Evolutionary conservation across 2,797 vertebrate genomes (phyloP), one percentile per base, ranked within the genome.

Genomic region (Sebastes kiyomatsui): DNA sequence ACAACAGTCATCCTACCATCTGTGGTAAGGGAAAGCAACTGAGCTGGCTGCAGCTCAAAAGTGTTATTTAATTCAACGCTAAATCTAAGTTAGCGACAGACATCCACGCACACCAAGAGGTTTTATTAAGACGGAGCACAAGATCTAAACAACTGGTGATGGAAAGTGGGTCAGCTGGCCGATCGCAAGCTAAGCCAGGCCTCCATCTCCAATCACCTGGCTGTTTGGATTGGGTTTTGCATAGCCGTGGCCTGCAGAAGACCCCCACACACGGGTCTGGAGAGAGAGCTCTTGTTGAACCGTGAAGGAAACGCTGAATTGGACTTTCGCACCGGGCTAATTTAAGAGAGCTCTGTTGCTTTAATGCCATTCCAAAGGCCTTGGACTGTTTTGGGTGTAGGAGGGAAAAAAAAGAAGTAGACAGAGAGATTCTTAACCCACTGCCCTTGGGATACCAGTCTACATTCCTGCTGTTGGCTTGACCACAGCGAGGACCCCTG

Each of bases 141-240:
- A 23, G 35, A 46, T 46, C 35, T 66, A 18, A 66, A 66, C 55
- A 59, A 70, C 69, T 67, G 55, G 62, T 76, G 58, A 81, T 30
- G 23, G 72, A 94, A 94, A 94, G 72, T 90, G 89, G 90, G 90
- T 94, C 88, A 91, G 23, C 81, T 94, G 94, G 89, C 67, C n/a
- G 1, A 1, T 2, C 67, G 81, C 90, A 89, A 84, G 42, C 68
- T 42, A 61, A 68, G 68, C 70, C 82, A 82, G 76, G 52, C 46
- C 66, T 84, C 61, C 80, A 8, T 86, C 91, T 87, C 72, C 80
- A 79, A 81, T 88, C 88, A 90, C 81, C 84, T 91, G 88, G 86
- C 69, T 89, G 80, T 74, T 88, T 77, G 66, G 67, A 80, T 78
- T 71, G 64, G 62, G 75, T 83, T 84, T 38, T 59, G 75, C 73